phyloP scores from a whole-genome alignment of 2,888 invertebrate genomes.

The Listrodromus nycthemerus region DNA sequence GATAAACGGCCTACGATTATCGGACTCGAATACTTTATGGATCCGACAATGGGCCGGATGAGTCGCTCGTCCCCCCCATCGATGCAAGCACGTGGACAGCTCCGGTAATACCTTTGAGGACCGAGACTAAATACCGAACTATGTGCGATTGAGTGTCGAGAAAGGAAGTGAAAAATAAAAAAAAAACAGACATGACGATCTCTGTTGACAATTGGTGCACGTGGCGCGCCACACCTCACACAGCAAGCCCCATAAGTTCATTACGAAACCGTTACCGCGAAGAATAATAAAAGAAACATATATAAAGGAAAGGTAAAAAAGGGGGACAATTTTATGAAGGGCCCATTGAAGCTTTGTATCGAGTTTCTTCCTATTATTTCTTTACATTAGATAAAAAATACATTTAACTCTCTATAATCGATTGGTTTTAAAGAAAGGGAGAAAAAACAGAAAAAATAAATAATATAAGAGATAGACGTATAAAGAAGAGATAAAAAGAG shows the following conservation, averaged over 20 bases:
- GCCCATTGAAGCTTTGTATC: conserved; percentile 42
- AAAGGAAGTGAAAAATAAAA: background rate
- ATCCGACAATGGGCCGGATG: conserved; percentile 67
- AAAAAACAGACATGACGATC: background rate
- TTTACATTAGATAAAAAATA: too few relatives aligned
- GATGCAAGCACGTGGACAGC: conserved; percentile 1
- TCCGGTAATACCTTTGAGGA: conserved; percentile 19
- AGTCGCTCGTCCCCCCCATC: conserved; percentile 36
- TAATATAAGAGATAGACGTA: background rate
- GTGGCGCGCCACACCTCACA: conserved; percentile 1
- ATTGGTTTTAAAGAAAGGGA: conserved; percentile 15
- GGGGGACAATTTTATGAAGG: conserved; percentile 42
- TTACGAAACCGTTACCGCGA: conserved; percentile 50
- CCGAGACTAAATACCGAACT: conserved; percentile 28
- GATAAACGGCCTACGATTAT: conserved; percentile 69
- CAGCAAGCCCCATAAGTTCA: conserved; percentile 28
- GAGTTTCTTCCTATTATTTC: conserved; percentile 22
- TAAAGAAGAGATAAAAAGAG: conserved; percentile 13
- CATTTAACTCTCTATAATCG: conserved; percentile 18
- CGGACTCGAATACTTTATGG: conserved; percentile 61
- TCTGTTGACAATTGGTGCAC: conserved; percentile 34
- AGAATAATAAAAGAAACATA: conserved; percentile 13
- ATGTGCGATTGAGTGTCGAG: conserved; percentile 41
- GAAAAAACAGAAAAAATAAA: conserved; percentile 3
- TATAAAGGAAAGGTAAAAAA: conserved; percentile 22